Base-by-base conservation (phyloP, 37 sponge, comb jelly and placozoan genomes). In the Spongilla lacustris region DNA sequence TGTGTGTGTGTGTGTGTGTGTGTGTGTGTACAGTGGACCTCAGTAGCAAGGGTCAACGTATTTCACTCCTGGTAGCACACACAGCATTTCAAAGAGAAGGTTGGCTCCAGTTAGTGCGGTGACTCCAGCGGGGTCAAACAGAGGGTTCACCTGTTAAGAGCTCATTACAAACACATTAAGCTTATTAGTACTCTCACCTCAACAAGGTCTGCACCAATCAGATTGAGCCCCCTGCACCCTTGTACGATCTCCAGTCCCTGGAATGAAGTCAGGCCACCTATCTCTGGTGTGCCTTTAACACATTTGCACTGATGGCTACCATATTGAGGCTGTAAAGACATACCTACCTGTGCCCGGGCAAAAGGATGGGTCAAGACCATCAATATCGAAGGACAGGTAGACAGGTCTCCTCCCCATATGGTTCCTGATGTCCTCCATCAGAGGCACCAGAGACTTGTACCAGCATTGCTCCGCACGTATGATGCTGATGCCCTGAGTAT, bases 61-160 rank as follows among this genome's bases (percentile, higher is more conserved):
- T 68, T 91, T 91, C 36, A 91, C 92, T 77, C 85, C 86, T 38
- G 93, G 89, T 34, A 92, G 41, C 8, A 91, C 91, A 84, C 94
- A 94, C 31, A 91, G 68, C 86, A 91, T 91, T 69, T 94, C 94
- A 78, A 91, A 94, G 50, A 94, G 85, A 25, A 94, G 81, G n/a
- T 88, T 83, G 35, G 94, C 94, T 50, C 77, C 94, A 66, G 81
- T 72, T 13, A 81, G 22, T n/a, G 92, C 85, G 11, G 94, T 94
- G n/a, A 30, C 49, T 19, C 92, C 92, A 36, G 35, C 8, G 5
- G 77, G 82, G 46, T 94, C 94, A 76, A 81, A 94, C 48, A 71
- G 91, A 0, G 94, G 94, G 35, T 87, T 89, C 70, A 93, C 94
- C 92, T 91, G 75, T 0, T 50, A 34, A 22, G 22, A 46, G 66